Evolutionary conservation across 1,140 invertebrate species (phyloP).

Genomic region (Venturia canescens): DNA sequence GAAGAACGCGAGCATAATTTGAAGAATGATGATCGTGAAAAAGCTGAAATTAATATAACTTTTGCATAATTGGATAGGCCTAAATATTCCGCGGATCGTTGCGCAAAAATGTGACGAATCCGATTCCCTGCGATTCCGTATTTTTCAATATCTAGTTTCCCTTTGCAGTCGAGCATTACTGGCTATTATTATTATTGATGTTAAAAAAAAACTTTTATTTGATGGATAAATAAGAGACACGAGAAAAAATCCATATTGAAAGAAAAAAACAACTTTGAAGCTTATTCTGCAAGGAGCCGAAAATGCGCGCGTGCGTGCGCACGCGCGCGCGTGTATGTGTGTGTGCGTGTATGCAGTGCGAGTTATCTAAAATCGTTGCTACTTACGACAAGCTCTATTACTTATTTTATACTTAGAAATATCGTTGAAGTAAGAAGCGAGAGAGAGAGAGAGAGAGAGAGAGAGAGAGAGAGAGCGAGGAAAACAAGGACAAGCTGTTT

Average conservation of each 20-base stretch:
- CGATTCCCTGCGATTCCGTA: not conserved
- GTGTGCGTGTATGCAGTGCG: no score
- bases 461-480: not conserved
- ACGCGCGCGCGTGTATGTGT: no score
- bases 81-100: constrained; percentile 50
- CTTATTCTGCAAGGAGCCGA: constrained; percentile 62
- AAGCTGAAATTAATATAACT: not conserved
- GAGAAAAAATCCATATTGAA: constrained; percentile 41
- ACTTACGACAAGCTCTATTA: constrained; percentile 74
- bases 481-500: constrained; percentile 60
- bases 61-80: constrained; percentile 49
- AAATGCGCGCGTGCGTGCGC: constrained; percentile 58
- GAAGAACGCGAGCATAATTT: not conserved
- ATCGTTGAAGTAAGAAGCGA: constrained; percentile 18
- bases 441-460: not conserved
- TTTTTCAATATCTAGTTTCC: constrained; percentile 48
- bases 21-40: not conserved
- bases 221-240: not conserved
- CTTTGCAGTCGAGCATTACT: constrained; percentile 31
- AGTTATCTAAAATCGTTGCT: constrained; percentile 72
- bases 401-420: constrained; percentile 77
- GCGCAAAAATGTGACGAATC: not conserved
- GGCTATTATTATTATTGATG: not conserved
- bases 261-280: constrained; percentile 50
- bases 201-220: no score